These are phyloP conservation scores for Bathynomus jamesi DNA, from an alignment of 1,140 invertebrate species.

Conservation along the genomic window DNA sequence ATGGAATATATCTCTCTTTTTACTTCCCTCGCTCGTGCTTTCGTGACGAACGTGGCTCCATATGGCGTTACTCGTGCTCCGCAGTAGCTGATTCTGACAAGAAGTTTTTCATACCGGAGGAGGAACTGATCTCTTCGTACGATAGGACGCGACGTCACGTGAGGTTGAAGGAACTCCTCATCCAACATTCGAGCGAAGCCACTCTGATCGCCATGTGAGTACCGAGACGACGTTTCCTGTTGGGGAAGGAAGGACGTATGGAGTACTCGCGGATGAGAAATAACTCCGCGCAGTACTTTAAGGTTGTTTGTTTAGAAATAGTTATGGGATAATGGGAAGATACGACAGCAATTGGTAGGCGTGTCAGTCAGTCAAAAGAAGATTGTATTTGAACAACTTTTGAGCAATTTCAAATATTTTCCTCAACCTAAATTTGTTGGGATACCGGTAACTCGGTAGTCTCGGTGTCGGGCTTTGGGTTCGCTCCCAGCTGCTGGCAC, in stretches of 20 bases:
- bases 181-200: slow-evolving; percentile 74
- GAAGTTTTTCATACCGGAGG: background rate
- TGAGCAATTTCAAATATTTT: too few species aligned
- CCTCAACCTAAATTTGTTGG: too few species aligned
- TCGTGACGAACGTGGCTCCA: too few species aligned
- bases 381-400: too few species aligned
- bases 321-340: background rate
- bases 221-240: background rate
- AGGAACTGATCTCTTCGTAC: background rate
- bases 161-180: slow-evolving; percentile 72
- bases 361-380: background rate
- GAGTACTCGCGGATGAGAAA: background rate
- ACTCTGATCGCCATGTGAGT: slow-evolving; percentile 81
- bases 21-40: too few species aligned
- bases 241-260: background rate
- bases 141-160: slow-evolving; percentile 55
- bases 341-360: background rate
- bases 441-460: too few species aligned
- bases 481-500: too few species aligned
- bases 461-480: too few species aligned
- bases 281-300: background rate
- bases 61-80: too few species aligned
- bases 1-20: too few species aligned
- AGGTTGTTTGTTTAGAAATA: background rate
- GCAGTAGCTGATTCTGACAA: background rate